Conservation (phyloP, 1,140 invertebrate genomes). For the Reticulitermes speratus region DNA sequence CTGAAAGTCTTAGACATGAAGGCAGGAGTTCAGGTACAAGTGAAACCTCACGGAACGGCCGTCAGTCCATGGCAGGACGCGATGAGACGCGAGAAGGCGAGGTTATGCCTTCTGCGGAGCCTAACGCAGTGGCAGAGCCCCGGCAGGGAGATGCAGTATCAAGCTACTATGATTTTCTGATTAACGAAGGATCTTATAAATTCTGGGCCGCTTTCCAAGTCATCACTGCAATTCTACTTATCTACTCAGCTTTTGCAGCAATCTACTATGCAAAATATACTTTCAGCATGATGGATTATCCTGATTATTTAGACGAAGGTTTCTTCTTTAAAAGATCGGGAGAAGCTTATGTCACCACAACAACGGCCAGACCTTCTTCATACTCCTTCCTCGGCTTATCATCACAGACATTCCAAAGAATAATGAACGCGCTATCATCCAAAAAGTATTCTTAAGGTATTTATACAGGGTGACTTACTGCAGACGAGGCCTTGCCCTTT, state of each 20-base stretch:
- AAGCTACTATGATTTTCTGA: conserved; percentile 79
- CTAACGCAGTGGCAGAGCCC: neutral
- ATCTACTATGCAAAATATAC: conserved; percentile 85
- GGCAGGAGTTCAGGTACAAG: too few relatives aligned
- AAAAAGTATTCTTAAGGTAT: conserved; percentile 36
- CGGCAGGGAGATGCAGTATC: conserved; percentile 17
- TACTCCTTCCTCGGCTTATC: conserved; percentile 42
- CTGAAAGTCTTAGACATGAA: too few relatives aligned
- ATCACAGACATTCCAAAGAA: conserved; percentile 46
- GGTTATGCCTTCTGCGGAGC: neutral
- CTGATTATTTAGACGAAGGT: conserved; percentile 58
- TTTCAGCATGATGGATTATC: conserved; percentile 67
- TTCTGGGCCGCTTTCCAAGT: conserved; percentile 85
- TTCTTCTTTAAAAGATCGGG: conserved; percentile 29
- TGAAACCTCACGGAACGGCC: too few relatives aligned
- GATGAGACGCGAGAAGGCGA: neutral
- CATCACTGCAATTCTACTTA: conserved; percentile 69
- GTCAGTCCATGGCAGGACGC: too few relatives aligned
- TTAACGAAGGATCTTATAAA: conserved; percentile 82
- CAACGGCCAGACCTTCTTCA: conserved; percentile 36
- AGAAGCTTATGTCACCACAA: conserved; percentile 26
- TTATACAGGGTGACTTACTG: neutral
- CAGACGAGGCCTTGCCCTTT: neutral
- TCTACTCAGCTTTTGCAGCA: conserved; percentile 79
- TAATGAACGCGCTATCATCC: conserved; percentile 45